A percentile compares a stretch with the other conserved stretches of the same genome.
Conservation (phyloP, 2,113 vertebrate species). For the Mustela nigripes region DNA sequence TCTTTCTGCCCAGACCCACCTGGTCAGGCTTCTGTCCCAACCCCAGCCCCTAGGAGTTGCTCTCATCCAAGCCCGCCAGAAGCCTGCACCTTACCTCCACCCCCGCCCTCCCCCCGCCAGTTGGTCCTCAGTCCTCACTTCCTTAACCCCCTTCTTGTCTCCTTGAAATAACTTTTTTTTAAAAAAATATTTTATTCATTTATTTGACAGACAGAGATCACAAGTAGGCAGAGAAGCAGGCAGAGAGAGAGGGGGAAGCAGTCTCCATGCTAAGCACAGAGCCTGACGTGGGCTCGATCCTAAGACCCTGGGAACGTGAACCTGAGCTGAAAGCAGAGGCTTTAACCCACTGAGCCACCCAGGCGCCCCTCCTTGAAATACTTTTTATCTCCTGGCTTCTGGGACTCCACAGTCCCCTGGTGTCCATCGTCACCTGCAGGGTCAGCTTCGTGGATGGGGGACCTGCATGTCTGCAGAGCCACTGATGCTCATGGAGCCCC, state of each 20-base stretch:
- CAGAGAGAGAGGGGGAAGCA: too few species aligned
- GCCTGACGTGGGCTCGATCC: too few species aligned
- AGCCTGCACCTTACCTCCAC: not conserved
- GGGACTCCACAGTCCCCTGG: not conserved
- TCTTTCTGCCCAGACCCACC: not conserved
- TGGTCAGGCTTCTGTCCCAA: not conserved
- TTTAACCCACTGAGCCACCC: too few species aligned
- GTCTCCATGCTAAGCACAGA: too few species aligned
- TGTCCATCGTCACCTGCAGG: not conserved
- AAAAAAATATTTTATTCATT: too few species aligned
- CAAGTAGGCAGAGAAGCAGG: too few species aligned
- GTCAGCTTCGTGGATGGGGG: not conserved
- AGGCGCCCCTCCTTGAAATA: not conserved
- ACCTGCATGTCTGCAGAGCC: not conserved
- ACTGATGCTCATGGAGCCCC: not conserved
- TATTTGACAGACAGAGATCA: too few species aligned
- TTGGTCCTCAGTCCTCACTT: not conserved
- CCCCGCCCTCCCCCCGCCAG: accelerated
- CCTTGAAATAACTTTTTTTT: not conserved
- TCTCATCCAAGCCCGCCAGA: not conserved
- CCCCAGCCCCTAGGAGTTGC: not conserved
- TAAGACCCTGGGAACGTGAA: too few species aligned
- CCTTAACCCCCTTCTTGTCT: not conserved
- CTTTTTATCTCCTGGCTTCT: not conserved
- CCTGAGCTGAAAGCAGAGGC: too few species aligned